Conservation (phyloP, 2,797 vertebrate genomes). For the Acipenser ruthenus region DNA sequence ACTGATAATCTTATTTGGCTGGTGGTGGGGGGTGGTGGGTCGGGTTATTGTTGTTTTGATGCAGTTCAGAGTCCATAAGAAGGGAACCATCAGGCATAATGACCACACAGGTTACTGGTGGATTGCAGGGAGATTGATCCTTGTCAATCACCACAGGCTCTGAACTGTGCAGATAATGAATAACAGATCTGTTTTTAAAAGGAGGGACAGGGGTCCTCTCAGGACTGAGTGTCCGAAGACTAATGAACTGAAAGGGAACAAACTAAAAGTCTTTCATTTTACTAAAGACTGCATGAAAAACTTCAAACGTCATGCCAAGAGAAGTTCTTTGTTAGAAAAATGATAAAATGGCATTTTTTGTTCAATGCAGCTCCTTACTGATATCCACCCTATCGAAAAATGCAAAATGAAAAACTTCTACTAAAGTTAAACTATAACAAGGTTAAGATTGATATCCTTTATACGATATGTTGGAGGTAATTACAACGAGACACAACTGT, state of each 20-base stretch:
- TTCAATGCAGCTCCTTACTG: too few relatives aligned
- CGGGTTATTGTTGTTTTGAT: neutral
- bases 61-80: neutral
- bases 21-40: neutral
- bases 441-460: too few relatives aligned
- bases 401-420: too few relatives aligned
- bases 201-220: too few relatives aligned
- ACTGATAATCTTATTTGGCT: conserved; percentile 9
- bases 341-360: too few relatives aligned
- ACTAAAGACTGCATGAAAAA: too few relatives aligned
- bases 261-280: neutral
- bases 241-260: neutral
- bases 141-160: neutral
- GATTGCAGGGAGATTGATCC: neutral
- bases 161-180: neutral
- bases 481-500: too few relatives aligned
- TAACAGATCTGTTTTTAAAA: neutral
- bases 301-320: too few relatives aligned
- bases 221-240: neutral
- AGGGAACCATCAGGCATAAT: neutral
- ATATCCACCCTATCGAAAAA: too few relatives aligned
- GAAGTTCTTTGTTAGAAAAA: too few relatives aligned
- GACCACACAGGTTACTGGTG: conserved; percentile 1
- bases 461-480: too few relatives aligned
- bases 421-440: too few relatives aligned